Evolutionary conservation across 2,797 vertebrate species (phyloP).

Genomic region (Acestrorhynchus altus): DNA sequence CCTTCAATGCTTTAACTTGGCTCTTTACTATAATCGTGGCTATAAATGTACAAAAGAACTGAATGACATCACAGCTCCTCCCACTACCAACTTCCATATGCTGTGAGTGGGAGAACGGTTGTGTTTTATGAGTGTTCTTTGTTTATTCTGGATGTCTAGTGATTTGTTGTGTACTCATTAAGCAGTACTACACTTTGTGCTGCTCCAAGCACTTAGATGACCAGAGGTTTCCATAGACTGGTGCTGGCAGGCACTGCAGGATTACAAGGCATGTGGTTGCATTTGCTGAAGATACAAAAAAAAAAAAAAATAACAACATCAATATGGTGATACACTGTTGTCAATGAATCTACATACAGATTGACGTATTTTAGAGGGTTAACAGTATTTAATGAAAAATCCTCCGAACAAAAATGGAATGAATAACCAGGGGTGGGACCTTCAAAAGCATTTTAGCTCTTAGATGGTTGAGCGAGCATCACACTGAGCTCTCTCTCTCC

Average conservation of each 20-base stretch:
- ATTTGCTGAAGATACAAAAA: not conserved
- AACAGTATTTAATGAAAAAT: too few species aligned
- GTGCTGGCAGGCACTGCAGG: not conserved
- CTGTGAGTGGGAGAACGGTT: constrained; percentile 13
- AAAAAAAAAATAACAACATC: not conserved
- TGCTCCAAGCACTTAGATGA: not conserved
- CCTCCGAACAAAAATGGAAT: too few species aligned
- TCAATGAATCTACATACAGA: too few species aligned
- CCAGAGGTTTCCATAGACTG: constrained; percentile 2
- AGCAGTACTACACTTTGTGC: not conserved
- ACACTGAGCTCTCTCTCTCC: too few species aligned
- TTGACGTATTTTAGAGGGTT: too few species aligned
- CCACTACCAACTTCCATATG: constrained; percentile 2
- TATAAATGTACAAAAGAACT: constrained; percentile 25
- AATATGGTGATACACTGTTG: not conserved
- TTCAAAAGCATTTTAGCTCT: too few species aligned
- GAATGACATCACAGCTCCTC: constrained; percentile 25
- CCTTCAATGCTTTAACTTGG: not conserved
- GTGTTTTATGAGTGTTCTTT: constrained; percentile 10
- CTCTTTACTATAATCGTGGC: constrained; percentile 16
- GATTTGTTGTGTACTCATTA: constrained; percentile 21
- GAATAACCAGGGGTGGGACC: too few species aligned
- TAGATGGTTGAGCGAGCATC: too few species aligned
- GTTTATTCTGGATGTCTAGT: not conserved
- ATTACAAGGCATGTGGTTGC: not conserved